Evolutionary conservation across 2,113 vertebrate species (phyloP), one percentile per base, ranked within the genome.

Genomic region (Antechinus stuartii): DNA sequence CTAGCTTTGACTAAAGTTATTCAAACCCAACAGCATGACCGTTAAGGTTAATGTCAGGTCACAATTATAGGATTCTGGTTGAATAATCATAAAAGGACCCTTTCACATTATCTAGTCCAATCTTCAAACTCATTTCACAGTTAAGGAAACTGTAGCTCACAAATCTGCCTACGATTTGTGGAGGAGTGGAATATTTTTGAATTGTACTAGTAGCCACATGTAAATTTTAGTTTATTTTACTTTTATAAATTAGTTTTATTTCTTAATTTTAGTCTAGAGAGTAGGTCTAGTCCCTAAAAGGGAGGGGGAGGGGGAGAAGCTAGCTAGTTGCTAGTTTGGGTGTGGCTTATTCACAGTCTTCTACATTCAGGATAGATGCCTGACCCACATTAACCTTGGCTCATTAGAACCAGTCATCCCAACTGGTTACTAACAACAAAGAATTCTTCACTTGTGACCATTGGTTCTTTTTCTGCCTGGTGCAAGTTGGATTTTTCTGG

Each of bases 361-460:
- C 95, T 93, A 42, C n/a, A 42, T 22, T 76, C n/a, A 42, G 68
- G n/a, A 84, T 84, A 94, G 55, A 91, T 96, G 61, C 90, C 91
- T 96, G 61, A 89, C 89, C 95, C 92, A 94, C 53, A 93, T 91
- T 95, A 93, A 96, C 94, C 7, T 2, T 93, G 27, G 35, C 49
- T 94, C 89, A 57, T 89, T 76, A 93, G 50, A 94, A 92, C 94
- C 97, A 97, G 96, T 94, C 9, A 92, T 16, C 42, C 95, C 96
- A 95, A 95, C 97, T 96, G 96, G 97, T 98, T 97, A 97, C 98
- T 97, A 98, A 98, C 97, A 98, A 98, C 97, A 98, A 97, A 94
- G 35, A 56, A 94, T 89, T 27, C 76, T 97, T 93, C 23, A 47
- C 92, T 95, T 91, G 90, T 46, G 55, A 96, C 96, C 96, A 93